A percentile compares a stretch with the other conserved stretches of the same genome.
These are phyloP conservation scores for Australoheros scitulus DNA, from an alignment of 2,113 vertebrate species.

Conservation along the genomic window DNA sequence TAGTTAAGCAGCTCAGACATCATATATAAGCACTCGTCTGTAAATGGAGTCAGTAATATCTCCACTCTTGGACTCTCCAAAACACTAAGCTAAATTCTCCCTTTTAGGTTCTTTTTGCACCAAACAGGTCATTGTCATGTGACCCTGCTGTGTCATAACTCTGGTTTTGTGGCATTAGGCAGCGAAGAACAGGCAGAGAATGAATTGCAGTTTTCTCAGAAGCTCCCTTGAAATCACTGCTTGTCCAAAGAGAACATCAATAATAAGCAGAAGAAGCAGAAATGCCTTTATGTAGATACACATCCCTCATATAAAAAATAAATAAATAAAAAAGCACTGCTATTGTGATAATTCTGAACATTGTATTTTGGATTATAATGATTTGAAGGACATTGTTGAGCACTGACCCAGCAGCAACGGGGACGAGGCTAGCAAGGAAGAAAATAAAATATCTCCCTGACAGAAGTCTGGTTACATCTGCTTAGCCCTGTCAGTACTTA, in stretches of 20 bases:
- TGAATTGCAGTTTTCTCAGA: constrained; percentile 72
- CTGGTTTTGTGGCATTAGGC: constrained; percentile 58
- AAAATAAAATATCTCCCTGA: constrained; percentile 71
- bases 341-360: not conserved
- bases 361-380: constrained; percentile 56
- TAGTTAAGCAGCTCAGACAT: constrained; percentile 35
- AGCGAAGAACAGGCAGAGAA: constrained; percentile 70
- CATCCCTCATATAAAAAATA: constrained; percentile 18
- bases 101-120: constrained; percentile 66
- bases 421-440: constrained; percentile 30
- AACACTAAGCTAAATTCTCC: constrained; percentile 77
- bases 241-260: constrained; percentile 38
- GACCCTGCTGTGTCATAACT: constrained; percentile 78
- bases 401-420: constrained; percentile 33
- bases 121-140: constrained; percentile 74
- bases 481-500: constrained; percentile 38
- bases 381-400: constrained; percentile 54
- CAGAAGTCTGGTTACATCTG: constrained; percentile 38
- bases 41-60: constrained; percentile 69
- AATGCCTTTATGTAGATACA: constrained; percentile 41
- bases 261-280: constrained; percentile 22
- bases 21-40: constrained; percentile 38
- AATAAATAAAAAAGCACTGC: constrained; percentile 11
- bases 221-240: constrained; percentile 39
- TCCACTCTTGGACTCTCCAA: constrained; percentile 78